A percentile compares a stretch with the other conserved stretches of the same genome.
These are phyloP conservation scores for Ophioninae sp. DNA, from an alignment of 2,888 invertebrate species.

Conservation along the genomic window DNA sequence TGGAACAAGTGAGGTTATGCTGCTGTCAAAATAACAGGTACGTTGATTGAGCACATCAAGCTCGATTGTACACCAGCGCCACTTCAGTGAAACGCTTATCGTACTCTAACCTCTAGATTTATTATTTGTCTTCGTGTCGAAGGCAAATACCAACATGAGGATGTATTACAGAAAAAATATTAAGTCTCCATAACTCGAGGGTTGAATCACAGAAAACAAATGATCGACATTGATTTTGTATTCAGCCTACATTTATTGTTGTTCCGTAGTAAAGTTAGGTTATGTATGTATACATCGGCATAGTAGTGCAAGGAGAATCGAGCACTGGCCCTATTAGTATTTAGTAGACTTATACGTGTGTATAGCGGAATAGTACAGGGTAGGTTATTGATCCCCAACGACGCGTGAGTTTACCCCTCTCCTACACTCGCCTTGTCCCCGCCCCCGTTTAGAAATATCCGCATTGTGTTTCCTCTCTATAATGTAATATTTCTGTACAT, in stretches of 20 bases:
- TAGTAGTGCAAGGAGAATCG: conserved; percentile 7
- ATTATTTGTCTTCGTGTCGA: background rate
- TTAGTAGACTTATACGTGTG: conserved; percentile 1
- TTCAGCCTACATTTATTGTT: conserved; percentile 31
- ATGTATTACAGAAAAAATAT: no score
- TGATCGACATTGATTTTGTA: conserved; percentile 26
- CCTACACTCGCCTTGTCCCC: conserved; percentile 63
- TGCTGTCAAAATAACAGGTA: no score
- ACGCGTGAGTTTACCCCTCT: conserved; percentile 64
- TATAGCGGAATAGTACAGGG: conserved; percentile 61
- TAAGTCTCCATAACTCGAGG: background rate
- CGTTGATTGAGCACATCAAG: no score
- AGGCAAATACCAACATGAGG: no score
- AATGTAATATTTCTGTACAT: background rate
- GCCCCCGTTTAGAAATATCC: conserved; percentile 72
- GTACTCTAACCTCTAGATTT: background rate
- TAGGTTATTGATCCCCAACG: conserved; percentile 75
- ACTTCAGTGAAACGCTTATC: no score
- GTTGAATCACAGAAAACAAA: conserved; percentile 11
- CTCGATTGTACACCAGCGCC: no score
- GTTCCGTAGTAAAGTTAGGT: background rate
- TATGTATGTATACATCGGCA: background rate
- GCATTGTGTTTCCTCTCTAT: conserved; percentile 69
- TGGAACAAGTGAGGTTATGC: no score
- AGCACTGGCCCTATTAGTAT: conserved; percentile 21